Evolutionary conservation across 2,797 vertebrate genomes (phyloP).

Genomic region (Cichlasoma orientale): DNA sequence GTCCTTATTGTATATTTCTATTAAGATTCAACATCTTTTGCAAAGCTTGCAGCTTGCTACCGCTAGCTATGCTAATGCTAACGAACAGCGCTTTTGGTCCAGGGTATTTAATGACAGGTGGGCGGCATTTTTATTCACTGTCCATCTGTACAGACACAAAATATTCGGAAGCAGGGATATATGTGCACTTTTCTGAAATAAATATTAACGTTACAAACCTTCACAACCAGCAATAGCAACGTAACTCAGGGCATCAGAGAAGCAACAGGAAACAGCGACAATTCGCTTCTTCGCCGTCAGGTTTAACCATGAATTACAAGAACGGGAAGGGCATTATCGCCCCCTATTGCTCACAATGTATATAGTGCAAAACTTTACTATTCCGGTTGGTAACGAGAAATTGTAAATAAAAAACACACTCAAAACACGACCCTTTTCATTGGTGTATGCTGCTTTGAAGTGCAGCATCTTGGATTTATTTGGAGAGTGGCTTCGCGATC

Average conservation of each 20-base stretch:
- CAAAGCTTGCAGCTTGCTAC: constrained; percentile 29
- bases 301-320: neutral
- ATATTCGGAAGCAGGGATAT: fast-evolving
- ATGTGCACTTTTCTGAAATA: neutral
- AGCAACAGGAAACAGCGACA: constrained; percentile 58
- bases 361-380: neutral
- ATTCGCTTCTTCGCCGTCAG: constrained; percentile 20
- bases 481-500: fast-evolving
- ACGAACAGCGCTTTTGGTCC: constrained; percentile 30
- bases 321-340: neutral
- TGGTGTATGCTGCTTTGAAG: fast-evolving
- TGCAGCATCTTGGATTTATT: fast-evolving
- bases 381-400: neutral
- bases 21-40: constrained; percentile 9
- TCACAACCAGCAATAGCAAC: constrained; percentile 48
- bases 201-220: constrained; percentile 67
- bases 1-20: neutral
- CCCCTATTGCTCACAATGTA: neutral
- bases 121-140: neutral
- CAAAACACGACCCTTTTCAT: fast-evolving
- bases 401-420: neutral
- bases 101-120: neutral
- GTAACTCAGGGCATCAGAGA: constrained; percentile 44
- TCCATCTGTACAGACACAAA: neutral
- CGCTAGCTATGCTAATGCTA: constrained; percentile 66